Evolutionary conservation across 1,140 invertebrate species (phyloP), one percentile per base, ranked within the genome.

Genomic region (Heliconius congener): DNA sequence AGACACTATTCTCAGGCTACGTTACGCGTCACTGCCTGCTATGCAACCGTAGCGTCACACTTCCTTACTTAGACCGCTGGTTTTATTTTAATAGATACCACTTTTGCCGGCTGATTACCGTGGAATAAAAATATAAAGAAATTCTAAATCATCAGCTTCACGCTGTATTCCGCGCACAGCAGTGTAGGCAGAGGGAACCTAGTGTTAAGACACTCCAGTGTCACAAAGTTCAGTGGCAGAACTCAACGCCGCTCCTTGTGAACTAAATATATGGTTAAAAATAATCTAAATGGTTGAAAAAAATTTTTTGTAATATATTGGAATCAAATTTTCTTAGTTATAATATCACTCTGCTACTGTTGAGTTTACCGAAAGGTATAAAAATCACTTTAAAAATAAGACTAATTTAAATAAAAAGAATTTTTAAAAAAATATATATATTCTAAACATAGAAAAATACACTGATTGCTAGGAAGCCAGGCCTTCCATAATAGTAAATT

Each of bases 1-100:
- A 78, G 78, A 72, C 90, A 91, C 83, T 85, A 84, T 91, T 93
- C 90, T 86, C 90, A 90, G 80, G 85, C 74, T 52, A 73, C 73
- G 81, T 83, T 77, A 84, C 83, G 85, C 85, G 73, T 85, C 87
- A 87, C 80, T 85, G 84, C 79, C 76, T 86, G 46, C 84, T 78
- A 74, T 80, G 81, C 83, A 81, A 85, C 80, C 80, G 82, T 80
- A 77, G 80, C 78, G 79, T 81, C 79, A 80, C 84, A 85, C 80
- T 85, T 83, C 83, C 81, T 82, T 82, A 81, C 75, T 74, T 74
- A 81, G 80, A 81, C 55, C 78, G 71, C 55, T 81, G 42, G 72
- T 78, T 78, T 78, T 73, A 81, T 77, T 76, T 75, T 80, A 80
- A 78, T 76, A 75, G 78, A 46, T 78, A 77, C 79, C 71, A 66